Evolutionary conservation across 2,797 vertebrate species (phyloP).

Genomic region (Perdix hodgsoniae): DNA sequence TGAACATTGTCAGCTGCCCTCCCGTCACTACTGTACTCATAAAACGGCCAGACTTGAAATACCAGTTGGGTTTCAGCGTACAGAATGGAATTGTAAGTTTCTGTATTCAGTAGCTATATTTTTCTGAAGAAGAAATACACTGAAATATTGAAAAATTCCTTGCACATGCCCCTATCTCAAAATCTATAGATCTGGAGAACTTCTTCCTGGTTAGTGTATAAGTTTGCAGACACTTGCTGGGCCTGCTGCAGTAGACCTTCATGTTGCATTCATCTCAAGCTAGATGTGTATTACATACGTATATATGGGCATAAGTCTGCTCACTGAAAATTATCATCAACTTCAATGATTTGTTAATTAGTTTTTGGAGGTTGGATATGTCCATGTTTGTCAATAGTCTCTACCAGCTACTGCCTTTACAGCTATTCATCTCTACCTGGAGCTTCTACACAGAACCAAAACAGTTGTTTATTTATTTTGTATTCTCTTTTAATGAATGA

Average conservation of each 20-base stretch:
- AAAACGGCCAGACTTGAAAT: slow-evolving; percentile 98
- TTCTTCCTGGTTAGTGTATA: neutral
- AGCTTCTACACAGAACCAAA: neutral
- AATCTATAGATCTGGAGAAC: neutral
- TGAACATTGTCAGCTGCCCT: slow-evolving; percentile 99
- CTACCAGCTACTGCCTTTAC: neutral
- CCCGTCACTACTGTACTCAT: slow-evolving; percentile 99
- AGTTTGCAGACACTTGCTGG: neutral
- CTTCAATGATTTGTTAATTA: neutral
- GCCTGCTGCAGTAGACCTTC: neutral
- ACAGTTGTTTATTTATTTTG: neutral
- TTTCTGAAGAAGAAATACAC: neutral
- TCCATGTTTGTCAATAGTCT: neutral
- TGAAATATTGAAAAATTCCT: neutral
- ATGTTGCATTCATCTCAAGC: too few species aligned
- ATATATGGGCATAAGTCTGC: neutral
- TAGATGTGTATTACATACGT: neutral
- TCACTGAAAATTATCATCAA: neutral
- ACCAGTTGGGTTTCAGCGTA: slow-evolving; percentile 98
- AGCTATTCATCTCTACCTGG: neutral
- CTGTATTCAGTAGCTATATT: neutral
- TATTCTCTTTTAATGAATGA: neutral
- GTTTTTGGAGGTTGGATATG: neutral
- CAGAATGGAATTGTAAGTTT: slow-evolving; percentile 97
- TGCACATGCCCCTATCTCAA: neutral